Evolutionary conservation across 2,888 invertebrate species (phyloP), one percentile per base, ranked within the genome.

Genomic region (Phyllotreta cruciferae): DNA sequence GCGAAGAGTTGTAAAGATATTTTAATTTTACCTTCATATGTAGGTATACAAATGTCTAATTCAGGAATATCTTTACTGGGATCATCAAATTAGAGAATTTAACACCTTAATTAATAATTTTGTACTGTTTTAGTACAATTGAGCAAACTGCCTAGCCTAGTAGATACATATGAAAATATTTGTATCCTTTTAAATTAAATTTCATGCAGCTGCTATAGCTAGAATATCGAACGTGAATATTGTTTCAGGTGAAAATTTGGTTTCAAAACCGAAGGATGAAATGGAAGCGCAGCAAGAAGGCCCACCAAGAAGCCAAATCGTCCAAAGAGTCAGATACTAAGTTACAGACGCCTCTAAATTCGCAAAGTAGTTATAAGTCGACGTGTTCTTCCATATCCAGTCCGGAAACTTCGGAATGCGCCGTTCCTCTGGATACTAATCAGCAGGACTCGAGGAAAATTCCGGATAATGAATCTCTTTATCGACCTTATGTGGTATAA

Each of bases 181-280:
- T 11, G 3, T 55, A 9, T 10, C 34, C 5, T 39, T 37, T 55
- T 55, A 39, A 9, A 39, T 54, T 39, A 9, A 54, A 60, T 24
- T 24, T 24, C 24, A 3, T 4, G 24, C 24, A 24, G 24, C 4
- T 24, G 24, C 4, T 4, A 4, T 4, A 24, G 24, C 4, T 24
- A 4, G 24, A 24, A 24, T 24, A 24, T 24, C 24, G 24, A 24
- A 24, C 24, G 24, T 24, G 24, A 24, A 24, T 62, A 53, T 79
- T 69, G 73, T 75, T 75, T 8, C 87, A 96, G 93, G 96, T 96
- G 67, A 96, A 96, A 86, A 96, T 97, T 75, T 97, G 96, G 98
- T 98, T 98, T 82, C 98, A 98, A 87, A 98, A 98, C 81, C 87
- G 98, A 54, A 88, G 98, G 74, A 98, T 98, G 98, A 98, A 98